phyloP scores from a whole-genome alignment of 1,140 invertebrate genomes.

The Ptiloglossa arizonensis region DNA sequence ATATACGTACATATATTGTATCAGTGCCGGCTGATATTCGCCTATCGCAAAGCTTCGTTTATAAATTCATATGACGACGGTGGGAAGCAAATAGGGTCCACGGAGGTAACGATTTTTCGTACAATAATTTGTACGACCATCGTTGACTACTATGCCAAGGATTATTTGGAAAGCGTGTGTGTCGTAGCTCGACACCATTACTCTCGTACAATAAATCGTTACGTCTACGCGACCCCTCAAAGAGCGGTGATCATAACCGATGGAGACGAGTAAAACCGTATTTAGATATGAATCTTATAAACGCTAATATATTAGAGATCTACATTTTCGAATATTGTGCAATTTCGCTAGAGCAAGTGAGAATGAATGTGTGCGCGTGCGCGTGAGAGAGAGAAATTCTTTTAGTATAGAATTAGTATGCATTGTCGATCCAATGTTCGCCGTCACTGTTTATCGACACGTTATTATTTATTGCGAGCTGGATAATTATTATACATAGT shows the following conservation, averaged over 20 bases:
- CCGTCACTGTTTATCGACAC: slow-evolving; percentile 14
- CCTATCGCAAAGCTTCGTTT: slow-evolving; percentile 1
- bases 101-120: no score
- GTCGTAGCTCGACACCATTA: no score
- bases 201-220: no score
- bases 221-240: no score
- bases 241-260: neutral
- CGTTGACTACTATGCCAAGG: no score
- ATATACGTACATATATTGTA: slow-evolving; percentile 42
- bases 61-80: neutral
- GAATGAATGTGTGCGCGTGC: no score
- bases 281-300: slow-evolving; percentile 14
- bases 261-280: slow-evolving; percentile 4
- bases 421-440: slow-evolving; percentile 17
- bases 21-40: no score
- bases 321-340: neutral
- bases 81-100: neutral
- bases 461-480: slow-evolving; percentile 27
- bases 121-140: neutral
- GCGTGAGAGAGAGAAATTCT: no score
- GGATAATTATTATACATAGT: slow-evolving; percentile 20
- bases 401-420: neutral
- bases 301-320: neutral
- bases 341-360: neutral
- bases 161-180: no score